Evolutionary conservation across 2,113 vertebrate species (phyloP).

Genomic region (Rhabdomys dilectus): DNA sequence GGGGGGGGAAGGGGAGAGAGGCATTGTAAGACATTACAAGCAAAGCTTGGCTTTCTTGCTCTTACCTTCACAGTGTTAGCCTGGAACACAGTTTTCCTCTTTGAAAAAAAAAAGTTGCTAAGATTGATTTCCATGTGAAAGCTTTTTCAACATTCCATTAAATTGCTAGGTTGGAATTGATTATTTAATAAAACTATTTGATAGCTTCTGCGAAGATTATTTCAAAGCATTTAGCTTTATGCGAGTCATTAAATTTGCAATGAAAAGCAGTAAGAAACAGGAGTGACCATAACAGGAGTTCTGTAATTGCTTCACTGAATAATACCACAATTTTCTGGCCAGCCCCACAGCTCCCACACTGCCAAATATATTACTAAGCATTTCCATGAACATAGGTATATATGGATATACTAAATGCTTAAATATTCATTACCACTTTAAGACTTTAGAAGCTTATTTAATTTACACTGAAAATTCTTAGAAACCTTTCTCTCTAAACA

Average conservation of each 20-base stretch:
- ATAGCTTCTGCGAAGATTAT: slow-evolving; percentile 59
- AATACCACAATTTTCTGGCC: not conserved
- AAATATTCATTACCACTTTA: slow-evolving; percentile 1
- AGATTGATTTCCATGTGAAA: slow-evolving; percentile 55
- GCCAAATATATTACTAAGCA: not conserved
- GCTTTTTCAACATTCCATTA: slow-evolving; percentile 46
- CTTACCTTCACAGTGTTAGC: not conserved
- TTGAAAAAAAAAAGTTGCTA: slow-evolving; percentile 39
- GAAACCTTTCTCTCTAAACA: not conserved
- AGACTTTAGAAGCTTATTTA: not conserved
- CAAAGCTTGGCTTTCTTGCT: not conserved
- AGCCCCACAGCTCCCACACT: not conserved
- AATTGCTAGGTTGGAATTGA: slow-evolving; percentile 41
- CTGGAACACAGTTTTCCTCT: not conserved
- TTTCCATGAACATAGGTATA: not conserved
- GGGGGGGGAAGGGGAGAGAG: too few relatives aligned
- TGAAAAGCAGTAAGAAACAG: slow-evolving; percentile 10
- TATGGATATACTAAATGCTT: not conserved
- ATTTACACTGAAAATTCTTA: not conserved
- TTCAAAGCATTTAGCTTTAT: slow-evolving; percentile 67
- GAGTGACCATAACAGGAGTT: not conserved
- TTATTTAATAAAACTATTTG: slow-evolving; percentile 64
- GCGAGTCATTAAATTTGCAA: slow-evolving; percentile 35
- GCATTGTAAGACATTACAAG: not conserved
- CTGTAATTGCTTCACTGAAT: not conserved